Evolutionary conservation across 1,140 invertebrate genomes (phyloP).

Genomic region (Diabrotica virgifera): DNA sequence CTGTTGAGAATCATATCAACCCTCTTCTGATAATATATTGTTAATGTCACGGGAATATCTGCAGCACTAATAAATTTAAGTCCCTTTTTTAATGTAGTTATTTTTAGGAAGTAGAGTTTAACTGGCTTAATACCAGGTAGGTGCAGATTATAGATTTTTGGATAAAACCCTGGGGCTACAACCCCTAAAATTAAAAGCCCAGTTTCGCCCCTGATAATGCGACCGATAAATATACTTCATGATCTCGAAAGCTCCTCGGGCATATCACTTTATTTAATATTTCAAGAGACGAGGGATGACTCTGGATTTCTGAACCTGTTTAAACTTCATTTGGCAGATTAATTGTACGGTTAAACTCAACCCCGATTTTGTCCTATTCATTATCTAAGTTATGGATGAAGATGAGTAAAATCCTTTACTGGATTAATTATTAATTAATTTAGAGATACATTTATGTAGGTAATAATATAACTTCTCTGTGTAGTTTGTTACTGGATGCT

Average conservation of each 20-base stretch:
- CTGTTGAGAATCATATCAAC: too few species aligned
- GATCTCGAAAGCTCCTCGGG: background rate
- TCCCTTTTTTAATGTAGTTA: too few species aligned
- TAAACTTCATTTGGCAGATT: constrained; percentile 1
- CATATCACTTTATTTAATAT: constrained; percentile 3
- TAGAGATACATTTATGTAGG: too few species aligned
- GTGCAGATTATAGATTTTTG: too few species aligned
- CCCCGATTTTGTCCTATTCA: background rate
- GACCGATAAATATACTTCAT: background rate
- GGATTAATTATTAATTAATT: background rate
- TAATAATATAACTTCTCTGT: too few species aligned
- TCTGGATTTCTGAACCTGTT: background rate
- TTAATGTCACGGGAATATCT: too few species aligned
- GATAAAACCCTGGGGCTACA: too few species aligned
- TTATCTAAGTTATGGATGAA: background rate
- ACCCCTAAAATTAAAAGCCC: background rate
- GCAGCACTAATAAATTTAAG: too few species aligned
- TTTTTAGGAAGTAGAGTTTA: too few species aligned
- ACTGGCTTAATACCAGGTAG: too few species aligned
- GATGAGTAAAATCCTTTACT: background rate
- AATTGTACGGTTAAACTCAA: background rate
- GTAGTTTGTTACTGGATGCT: too few species aligned
- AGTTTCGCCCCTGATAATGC: background rate
- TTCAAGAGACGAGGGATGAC: constrained; percentile 1
- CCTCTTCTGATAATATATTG: too few species aligned